Conservation (phyloP, 2,888 invertebrate genomes). For the Allacma fusca region DNA sequence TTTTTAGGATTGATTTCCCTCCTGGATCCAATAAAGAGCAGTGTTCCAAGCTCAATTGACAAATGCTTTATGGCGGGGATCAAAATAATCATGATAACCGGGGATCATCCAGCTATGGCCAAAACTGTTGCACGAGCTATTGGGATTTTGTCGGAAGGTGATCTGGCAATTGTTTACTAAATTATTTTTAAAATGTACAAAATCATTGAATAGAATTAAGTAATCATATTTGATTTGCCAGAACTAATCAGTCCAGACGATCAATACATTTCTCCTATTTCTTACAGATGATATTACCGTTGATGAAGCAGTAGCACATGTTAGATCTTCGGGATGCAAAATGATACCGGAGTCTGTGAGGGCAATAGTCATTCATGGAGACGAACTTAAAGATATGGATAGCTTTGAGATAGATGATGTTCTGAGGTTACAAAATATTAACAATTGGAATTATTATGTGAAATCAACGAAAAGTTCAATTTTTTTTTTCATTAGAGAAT, state of each 20-base stretch:
- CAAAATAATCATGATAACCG: conserved; percentile 66
- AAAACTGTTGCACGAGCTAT: conserved; percentile 95
- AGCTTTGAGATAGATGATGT: conserved; percentile 90
- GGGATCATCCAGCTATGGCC: conserved; percentile 90
- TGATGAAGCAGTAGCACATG: conserved; percentile 75
- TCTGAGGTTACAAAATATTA: conserved; percentile 65
- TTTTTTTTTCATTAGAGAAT: conserved; percentile 66
- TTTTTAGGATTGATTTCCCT: conserved; percentile 98
- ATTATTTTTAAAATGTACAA: not conserved
- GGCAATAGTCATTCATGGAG: conserved; percentile 70
- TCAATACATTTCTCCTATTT: conserved; percentile 23
- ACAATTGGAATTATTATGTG: not conserved
- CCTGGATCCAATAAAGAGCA: conserved; percentile 97
- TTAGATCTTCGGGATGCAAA: conserved; percentile 67
- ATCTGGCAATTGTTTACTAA: not conserved
- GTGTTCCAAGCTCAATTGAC: conserved; percentile 97
- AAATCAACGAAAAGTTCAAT: not conserved
- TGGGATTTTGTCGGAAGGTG: conserved; percentile 92
- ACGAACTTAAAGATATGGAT: conserved; percentile 84
- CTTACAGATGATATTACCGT: conserved; percentile 69
- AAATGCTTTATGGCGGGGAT: conserved; percentile 80
- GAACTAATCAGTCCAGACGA: too few species aligned
- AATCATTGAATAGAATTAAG: too few species aligned
- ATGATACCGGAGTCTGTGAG: conserved; percentile 66
- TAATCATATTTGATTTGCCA: too few species aligned